Conservation (phyloP, 2,113 vertebrate genomes). For the Ictidomys tridecemlineatus region DNA sequence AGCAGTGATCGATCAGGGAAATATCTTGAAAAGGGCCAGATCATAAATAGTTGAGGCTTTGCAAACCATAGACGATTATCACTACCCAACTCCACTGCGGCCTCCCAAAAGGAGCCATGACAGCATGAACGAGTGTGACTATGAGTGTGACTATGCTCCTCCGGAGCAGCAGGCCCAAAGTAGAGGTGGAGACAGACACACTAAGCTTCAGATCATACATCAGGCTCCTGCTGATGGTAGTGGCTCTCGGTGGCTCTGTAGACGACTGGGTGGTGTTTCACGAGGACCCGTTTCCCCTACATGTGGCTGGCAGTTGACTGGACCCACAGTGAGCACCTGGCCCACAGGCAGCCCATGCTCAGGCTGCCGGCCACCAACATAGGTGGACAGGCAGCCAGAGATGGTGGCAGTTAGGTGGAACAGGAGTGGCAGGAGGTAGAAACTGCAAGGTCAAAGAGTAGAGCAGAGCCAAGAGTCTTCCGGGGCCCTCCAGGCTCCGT, state of each 20-base stretch:
- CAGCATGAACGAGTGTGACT: fast-evolving
- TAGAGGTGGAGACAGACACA: neutral
- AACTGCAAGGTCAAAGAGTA: neutral
- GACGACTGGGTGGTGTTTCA: fast-evolving
- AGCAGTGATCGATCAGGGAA: neutral
- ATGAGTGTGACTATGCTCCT: no score
- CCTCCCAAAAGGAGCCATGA: no score
- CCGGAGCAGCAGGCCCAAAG: no score
- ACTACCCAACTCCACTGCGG: neutral
- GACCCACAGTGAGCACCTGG: neutral
- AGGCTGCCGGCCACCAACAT: neutral
- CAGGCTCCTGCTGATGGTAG: neutral
- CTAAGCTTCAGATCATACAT: neutral
- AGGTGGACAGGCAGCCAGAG: neutral
- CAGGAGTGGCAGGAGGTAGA: neutral
- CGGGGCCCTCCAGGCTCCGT: neutral
- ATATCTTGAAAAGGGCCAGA: neutral
- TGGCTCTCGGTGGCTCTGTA: no score
- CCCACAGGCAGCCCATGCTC: neutral
- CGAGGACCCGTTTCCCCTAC: neutral
- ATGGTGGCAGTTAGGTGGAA: neutral
- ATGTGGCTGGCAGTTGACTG: neutral
- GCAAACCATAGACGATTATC: neutral
- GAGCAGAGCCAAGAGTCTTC: no score
- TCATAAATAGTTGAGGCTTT: neutral